These are phyloP conservation scores for Rhamphomyia laevipes DNA, from an alignment of 2,888 invertebrate species.

Conservation along the genomic window DNA sequence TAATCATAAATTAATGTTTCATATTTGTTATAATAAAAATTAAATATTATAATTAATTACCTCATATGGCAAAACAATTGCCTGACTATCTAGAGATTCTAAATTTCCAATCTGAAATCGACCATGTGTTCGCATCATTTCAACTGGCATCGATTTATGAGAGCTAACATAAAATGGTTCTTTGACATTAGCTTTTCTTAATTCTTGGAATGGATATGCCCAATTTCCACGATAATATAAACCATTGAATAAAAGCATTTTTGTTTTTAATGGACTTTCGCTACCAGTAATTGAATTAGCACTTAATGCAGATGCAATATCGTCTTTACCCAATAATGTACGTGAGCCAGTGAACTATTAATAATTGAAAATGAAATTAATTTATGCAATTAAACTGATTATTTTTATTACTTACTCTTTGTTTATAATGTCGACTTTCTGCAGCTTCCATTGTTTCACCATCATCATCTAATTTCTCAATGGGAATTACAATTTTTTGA, in stretches of 20 bases:
- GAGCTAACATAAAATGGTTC: conserved; percentile 53
- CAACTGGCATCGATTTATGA: conserved; percentile 46
- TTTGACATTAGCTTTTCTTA: conserved; percentile 27
- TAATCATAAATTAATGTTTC: neutral
- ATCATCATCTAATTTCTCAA: conserved; percentile 40
- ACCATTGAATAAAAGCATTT: conserved; percentile 62
- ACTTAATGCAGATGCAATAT: conserved; percentile 47
- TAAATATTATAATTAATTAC: conserved; percentile 34
- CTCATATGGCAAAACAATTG: conserved; percentile 62
- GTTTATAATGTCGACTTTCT: conserved; percentile 31
- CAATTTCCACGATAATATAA: conserved; percentile 71
- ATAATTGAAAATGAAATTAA: neutral
- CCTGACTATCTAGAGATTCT: conserved; percentile 51
- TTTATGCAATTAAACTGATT: too few species aligned
- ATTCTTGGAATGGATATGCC: conserved; percentile 51
- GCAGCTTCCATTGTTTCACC: conserved; percentile 50
- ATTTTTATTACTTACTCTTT: conserved; percentile 12
- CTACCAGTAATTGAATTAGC: conserved; percentile 48
- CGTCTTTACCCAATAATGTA: conserved; percentile 42
- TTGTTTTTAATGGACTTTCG: conserved; percentile 33
- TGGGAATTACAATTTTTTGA: conserved; percentile 41
- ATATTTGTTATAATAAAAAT: neutral
- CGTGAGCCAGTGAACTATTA: conserved; percentile 28
- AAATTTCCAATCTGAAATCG: conserved; percentile 49
- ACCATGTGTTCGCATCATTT: conserved; percentile 57